These are phyloP conservation scores for Drosophila sulfurigaster DNA, from an alignment of 1,140 invertebrate species.

Conservation along the genomic window DNA sequence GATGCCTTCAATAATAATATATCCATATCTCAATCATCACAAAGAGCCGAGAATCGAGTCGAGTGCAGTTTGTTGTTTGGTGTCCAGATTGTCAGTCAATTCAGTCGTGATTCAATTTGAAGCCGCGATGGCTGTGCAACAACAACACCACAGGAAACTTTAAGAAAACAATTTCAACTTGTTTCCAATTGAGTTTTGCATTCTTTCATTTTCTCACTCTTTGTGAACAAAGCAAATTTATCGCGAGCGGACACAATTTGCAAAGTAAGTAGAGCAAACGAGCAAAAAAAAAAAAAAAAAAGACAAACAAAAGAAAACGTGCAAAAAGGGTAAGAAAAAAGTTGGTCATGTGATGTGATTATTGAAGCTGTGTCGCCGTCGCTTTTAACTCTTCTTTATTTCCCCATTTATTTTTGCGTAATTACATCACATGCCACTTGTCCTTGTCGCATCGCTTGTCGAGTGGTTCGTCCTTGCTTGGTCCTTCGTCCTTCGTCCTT, in stretches of 20 bases:
- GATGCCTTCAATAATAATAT: slow-evolving; percentile 10
- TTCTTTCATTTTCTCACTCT: slow-evolving; percentile 11
- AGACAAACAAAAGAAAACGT: background rate
- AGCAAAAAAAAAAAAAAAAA: slow-evolving; percentile 14
- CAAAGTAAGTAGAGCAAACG: slow-evolving; percentile 47
- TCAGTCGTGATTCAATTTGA: slow-evolving; percentile 41
- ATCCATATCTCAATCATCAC: slow-evolving; percentile 29
- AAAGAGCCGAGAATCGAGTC: background rate
- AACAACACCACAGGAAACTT: slow-evolving; percentile 11
- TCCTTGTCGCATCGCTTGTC: slow-evolving; percentile 27
- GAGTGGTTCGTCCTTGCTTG: slow-evolving; percentile 27
- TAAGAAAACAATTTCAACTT: slow-evolving; percentile 33
- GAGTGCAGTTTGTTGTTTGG: slow-evolving; percentile 3
- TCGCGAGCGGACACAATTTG: slow-evolving; percentile 28
- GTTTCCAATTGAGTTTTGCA: slow-evolving; percentile 27
- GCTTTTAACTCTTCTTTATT: slow-evolving; percentile 12
- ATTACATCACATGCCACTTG: slow-evolving; percentile 37
- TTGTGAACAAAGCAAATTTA: slow-evolving; percentile 35
- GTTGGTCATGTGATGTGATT: slow-evolving; percentile 9
- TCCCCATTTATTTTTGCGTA: slow-evolving; percentile 15
- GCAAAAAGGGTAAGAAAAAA: background rate
- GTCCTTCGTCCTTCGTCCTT: background rate
- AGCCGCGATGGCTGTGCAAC: slow-evolving; percentile 20
- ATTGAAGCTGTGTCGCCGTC: slow-evolving; percentile 4
- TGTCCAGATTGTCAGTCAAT: slow-evolving; percentile 3